phyloP scores from a whole-genome alignment of 2,888 invertebrate species.

The Arctia plantaginis region DNA sequence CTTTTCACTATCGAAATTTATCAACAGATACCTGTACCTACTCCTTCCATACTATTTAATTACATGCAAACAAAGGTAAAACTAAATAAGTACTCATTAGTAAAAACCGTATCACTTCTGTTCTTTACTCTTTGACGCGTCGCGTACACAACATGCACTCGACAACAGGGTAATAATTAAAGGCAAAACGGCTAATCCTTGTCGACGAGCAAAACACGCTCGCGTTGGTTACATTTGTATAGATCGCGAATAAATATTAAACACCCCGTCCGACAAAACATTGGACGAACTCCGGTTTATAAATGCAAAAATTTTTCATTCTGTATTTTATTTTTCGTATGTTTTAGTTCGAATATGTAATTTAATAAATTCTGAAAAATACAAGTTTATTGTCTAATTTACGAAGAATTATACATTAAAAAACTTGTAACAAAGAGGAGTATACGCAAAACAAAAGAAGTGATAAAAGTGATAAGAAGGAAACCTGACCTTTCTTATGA shows the following conservation, averaged over 20 bases:
- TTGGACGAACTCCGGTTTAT: conserved; percentile 31
- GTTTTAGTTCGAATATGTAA: conserved; percentile 7
- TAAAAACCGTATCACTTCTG: neutral
- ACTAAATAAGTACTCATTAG: neutral
- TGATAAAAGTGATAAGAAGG: too few relatives aligned
- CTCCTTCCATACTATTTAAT: neutral
- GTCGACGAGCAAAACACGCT: conserved; percentile 56
- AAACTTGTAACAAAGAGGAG: too few relatives aligned
- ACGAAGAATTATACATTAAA: too few relatives aligned
- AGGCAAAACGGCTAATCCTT: conserved; percentile 65
- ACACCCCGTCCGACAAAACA: conserved; percentile 22
- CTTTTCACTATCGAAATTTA: neutral
- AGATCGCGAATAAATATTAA: conserved; percentile 56
- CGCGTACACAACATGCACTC: conserved; percentile 47
- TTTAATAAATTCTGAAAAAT: too few relatives aligned
- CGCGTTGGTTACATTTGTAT: conserved; percentile 49
- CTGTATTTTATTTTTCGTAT: conserved; percentile 15
- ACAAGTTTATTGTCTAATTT: too few relatives aligned
- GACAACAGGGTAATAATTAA: conserved; percentile 65
- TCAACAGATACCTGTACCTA: neutral
- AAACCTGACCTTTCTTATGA: neutral
- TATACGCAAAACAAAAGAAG: too few relatives aligned
- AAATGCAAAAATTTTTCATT: conserved; percentile 23
- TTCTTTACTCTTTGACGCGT: conserved; percentile 28
- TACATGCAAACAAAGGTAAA: neutral